Conservation (phyloP, 2,797 vertebrate genomes). For the Austrolebias charrua region DNA sequence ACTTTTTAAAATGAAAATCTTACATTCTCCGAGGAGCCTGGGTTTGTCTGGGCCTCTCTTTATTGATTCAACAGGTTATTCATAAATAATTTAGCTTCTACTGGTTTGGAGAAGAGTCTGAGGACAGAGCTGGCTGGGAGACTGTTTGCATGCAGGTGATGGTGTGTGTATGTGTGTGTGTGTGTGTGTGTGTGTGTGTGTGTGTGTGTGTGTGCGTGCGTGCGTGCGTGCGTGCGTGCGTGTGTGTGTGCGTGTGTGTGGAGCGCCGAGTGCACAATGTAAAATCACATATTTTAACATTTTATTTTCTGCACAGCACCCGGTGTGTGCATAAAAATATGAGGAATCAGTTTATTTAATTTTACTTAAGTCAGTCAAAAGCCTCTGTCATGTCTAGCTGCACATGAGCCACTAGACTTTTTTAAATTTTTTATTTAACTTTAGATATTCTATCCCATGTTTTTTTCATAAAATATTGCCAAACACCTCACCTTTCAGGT, state of each 20-base stretch:
- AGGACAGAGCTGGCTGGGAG: conserved; percentile 31
- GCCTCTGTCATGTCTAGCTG: conserved; percentile 6
- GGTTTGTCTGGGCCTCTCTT: conserved; percentile 49
- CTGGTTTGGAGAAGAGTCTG: conserved; percentile 50
- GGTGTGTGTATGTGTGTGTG: conserved; percentile 14
- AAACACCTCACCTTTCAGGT: no score
- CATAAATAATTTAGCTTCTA: conserved; percentile 75
- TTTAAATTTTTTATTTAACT: conserved; percentile 2
- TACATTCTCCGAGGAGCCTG: conserved; percentile 40
- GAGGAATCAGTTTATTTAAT: conserved; percentile 59
- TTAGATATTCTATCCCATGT: no score
- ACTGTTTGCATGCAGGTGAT: neutral
- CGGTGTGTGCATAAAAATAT: conserved; percentile 53
- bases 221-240: no score
- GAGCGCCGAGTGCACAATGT: no score
- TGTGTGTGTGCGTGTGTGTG: conserved; percentile 16
- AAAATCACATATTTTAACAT: no score
- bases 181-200: no score
- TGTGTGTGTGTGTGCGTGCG: no score
- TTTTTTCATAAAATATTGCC: no score
- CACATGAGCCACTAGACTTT: conserved; percentile 5
- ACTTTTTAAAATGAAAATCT: conserved; percentile 11
- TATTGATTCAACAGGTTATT: conserved; percentile 66
- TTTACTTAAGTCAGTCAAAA: conserved; percentile 54
- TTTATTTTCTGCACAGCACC: no score